Evolutionary conservation across 2,888 invertebrate genomes (phyloP), one percentile per base, ranked within the genome.

Genomic region (Diarsia dahlii): DNA sequence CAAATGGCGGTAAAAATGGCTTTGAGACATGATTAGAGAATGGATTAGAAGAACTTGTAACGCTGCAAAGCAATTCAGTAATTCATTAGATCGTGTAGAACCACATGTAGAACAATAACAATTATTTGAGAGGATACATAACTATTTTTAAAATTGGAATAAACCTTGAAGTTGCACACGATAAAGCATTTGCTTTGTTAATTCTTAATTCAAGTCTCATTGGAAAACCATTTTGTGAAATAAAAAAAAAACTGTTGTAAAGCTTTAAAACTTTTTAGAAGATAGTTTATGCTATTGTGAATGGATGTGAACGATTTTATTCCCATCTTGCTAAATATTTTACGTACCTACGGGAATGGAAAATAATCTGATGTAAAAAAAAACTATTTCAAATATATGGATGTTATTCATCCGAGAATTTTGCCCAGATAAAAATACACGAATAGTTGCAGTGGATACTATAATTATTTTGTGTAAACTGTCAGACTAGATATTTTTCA

Each of bases 381-480:
- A 34, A 62, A 62, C 2, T 28, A 13, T 58, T 68, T 52, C 39
- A 74, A 68, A 67, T 64, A 68, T 68, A 80, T 64, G 64, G 23
- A 46, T 63, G 23, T 45, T 56, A 63, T 15, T 63, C 34, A 63
- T 23, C 45, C 50, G 56, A 46, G 23, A 52, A 34, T 18, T 50
- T 34, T n/a, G 10, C 20, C 20, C 18, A 48, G n/a, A 23, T 46
- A 52, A 67, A 64, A 78, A 68, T 20, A 5, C 46, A n/a, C 18
- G 23, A 20, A 13, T 48, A 56, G 46, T 58, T 77, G 13, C 34
- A 78, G 18, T 63, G 34, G 3, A 39, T 23, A 10, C 15, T n/a
- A 62, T 45, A 56, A 48, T 56, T 48, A 46, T 76, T 64, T 39
- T 18, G 9, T 39, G 45, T 74, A 28, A 13, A 63, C 20, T 34